These are phyloP conservation scores for Pollenia griseotomentosa DNA, from an alignment of 2,888 invertebrate species.

Conservation along the genomic window DNA sequence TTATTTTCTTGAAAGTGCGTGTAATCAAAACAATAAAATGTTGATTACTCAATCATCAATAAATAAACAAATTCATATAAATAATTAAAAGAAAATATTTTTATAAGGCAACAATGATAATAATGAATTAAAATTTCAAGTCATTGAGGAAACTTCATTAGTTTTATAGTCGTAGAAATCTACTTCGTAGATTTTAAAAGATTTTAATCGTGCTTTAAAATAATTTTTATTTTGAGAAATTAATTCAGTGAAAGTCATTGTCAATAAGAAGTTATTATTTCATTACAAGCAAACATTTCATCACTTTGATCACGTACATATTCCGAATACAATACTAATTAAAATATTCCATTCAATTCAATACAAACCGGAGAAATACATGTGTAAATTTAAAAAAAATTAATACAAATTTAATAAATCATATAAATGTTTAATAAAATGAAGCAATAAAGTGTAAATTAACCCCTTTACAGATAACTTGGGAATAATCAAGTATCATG, in stretches of 20 bases:
- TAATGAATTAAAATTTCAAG: background rate
- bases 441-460: no score
- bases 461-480: no score
- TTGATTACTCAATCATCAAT: slow-evolving; percentile 27
- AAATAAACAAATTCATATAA: slow-evolving; percentile 5
- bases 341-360: no score
- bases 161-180: background rate
- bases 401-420: no score
- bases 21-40: background rate
- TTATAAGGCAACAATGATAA: background rate
- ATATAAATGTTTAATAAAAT: no score
- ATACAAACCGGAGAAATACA: no score
- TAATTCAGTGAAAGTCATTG: background rate
- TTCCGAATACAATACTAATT: no score
- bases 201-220: background rate
- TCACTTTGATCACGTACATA: background rate
- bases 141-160: background rate
- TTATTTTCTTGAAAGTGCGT: background rate
- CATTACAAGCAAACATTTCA: no score
- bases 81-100: background rate
- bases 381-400: no score
- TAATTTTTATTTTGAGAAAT: background rate
- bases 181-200: background rate
- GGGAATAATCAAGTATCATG: no score
- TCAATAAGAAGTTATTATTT: no score